These are phyloP conservation scores for Parapristionchus giblindavisi DNA, from an alignment of 2,888 invertebrate species.

Conservation along the genomic window DNA sequence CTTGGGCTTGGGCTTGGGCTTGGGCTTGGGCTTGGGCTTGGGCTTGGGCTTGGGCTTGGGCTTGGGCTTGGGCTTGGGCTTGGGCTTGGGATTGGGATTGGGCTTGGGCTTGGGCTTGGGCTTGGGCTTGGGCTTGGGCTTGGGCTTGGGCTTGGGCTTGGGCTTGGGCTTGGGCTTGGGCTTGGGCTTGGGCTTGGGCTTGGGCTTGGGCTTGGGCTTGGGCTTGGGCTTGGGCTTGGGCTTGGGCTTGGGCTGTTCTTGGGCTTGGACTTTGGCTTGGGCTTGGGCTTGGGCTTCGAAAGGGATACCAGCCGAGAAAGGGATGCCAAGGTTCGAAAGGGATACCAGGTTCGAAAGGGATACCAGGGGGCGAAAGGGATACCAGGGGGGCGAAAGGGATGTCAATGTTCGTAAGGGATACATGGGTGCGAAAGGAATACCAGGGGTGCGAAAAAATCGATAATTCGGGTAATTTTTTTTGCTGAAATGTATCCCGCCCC, in stretches of 20 bases:
- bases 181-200: constrained; percentile 40
- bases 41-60: constrained; percentile 11
- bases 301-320: no score
- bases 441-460: no score
- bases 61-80: constrained; percentile 11
- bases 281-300: constrained; percentile 40
- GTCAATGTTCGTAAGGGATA: no score
- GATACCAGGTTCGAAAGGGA: no score
- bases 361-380: no score
- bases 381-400: no score
- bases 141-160: constrained; percentile 11
- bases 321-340: no score
- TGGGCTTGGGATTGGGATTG: constrained; percentile 3
- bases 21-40: constrained; percentile 11
- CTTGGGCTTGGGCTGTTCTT: constrained; percentile 41
- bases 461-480: no score
- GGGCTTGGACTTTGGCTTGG: constrained; percentile 40
- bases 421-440: no score
- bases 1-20: constrained; percentile 11
- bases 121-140: constrained; percentile 11
- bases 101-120: constrained; percentile 11
- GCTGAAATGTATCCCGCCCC: no score
- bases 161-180: constrained; percentile 11
- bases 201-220: constrained; percentile 40
- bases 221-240: constrained; percentile 40